Base-by-base conservation (phyloP, 2,888 invertebrate genomes). In the Odontocerum albicorne region DNA sequence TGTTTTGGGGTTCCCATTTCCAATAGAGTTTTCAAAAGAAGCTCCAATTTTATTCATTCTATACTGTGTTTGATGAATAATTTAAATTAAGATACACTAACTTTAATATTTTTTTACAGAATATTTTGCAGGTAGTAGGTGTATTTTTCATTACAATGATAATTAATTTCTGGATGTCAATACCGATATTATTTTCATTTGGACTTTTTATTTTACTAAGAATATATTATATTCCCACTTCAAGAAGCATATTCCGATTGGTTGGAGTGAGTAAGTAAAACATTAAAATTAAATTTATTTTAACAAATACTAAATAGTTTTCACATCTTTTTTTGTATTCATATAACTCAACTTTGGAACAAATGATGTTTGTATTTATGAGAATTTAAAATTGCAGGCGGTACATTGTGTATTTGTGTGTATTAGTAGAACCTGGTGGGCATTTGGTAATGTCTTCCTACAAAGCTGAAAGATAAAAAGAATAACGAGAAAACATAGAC, bases 201-300 rank as follows among this genome's bases (percentile, higher is more conserved):
- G 68, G 82, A 2, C 70, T 86, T 59, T 88, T 88, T 67, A 74
- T 83, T 61, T 68, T 81, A 20, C 71, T 88, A 10, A 72, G 89
- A 43, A 66, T 79, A 13, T 76, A 87, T 61, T 90, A 86, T 68
- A 76, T 90, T 46, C 72, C 77, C 45, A 86, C 88, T 0, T 84
- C 87, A 0, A 80, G 88, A 49, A 87, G 86, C 65, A 79, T 90
- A 40, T 90, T 84, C 70, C 73, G 83, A 4, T 68, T 85, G 10
- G 85, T 85, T 72, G 84, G 84, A 65, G 81, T 83, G 63, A 83
- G 85, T 85, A 70, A 79, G 83, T 71, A n/a, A n/a, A n/a, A n/a
- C n/a, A n/a, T 43, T 53, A 31, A 19, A 52, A 33, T 2, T 19
- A 50, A 20, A 15, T 1, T 32, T 7, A 17, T 38, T 39, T 39